Conservation (phyloP, 1,140 invertebrate genomes). For the Calephelis nemesis region DNA sequence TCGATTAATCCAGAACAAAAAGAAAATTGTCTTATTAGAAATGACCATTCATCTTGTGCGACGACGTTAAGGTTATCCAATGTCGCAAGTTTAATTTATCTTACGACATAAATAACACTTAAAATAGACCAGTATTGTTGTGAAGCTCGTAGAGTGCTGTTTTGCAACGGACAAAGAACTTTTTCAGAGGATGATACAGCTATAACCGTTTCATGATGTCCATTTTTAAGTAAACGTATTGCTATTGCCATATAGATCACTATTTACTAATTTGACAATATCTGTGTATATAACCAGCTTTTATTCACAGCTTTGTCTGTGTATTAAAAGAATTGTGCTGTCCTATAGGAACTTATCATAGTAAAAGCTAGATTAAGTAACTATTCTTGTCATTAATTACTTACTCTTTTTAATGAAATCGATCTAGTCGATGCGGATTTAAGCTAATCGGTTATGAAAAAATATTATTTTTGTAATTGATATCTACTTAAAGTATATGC, state of each 20-base stretch:
- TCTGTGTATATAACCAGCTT: too few relatives aligned
- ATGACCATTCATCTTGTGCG: background rate
- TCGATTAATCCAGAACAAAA: background rate
- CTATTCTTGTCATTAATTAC: too few relatives aligned
- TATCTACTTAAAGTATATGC: too few relatives aligned
- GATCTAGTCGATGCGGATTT: too few relatives aligned
- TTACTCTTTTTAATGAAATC: too few relatives aligned
- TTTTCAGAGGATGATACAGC: background rate
- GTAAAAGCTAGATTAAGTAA: too few relatives aligned
- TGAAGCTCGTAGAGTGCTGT: background rate
- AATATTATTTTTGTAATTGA: too few relatives aligned
- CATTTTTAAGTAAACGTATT: constrained; percentile 5
- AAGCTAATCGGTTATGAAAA: too few relatives aligned
- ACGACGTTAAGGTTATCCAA: constrained; percentile 17
- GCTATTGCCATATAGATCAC: background rate
- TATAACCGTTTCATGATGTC: background rate
- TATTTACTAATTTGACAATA: too few relatives aligned
- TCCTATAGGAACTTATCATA: too few relatives aligned
- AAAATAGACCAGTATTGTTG: constrained; percentile 8
- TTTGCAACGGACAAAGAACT: constrained; percentile 5
- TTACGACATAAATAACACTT: constrained; percentile 8
- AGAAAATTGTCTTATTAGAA: constrained; percentile 7
- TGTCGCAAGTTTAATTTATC: constrained; percentile 9
- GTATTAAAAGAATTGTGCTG: too few relatives aligned
- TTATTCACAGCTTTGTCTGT: too few relatives aligned